Base-by-base conservation (phyloP, 2,113 vertebrate genomes). In the Coreoperca whiteheadi region DNA sequence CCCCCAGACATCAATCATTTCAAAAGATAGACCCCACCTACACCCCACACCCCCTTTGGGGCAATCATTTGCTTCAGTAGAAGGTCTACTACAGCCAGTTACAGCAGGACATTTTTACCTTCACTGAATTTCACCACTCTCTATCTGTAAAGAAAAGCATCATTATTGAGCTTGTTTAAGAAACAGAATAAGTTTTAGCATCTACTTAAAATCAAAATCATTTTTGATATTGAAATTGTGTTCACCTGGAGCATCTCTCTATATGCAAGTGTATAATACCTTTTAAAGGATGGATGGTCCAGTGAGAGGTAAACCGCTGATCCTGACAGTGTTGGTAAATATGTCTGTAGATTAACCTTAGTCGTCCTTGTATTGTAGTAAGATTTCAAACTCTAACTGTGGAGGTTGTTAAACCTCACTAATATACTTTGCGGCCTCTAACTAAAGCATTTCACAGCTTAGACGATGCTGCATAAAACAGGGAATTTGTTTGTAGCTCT, bases 1-100 rank as follows among this genome's bases (percentile, higher is more conserved):
- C 73, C 86, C 81, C 67, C 48, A 77, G 82, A 87, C 83, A 93
- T 94, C 82, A 89, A 84, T 92, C 91, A 93, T 90, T 89, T 86
- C 80, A 89, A 86, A 92, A 82, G 79, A 88, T 80, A 66, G 84
- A 85, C 74, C 78, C 74, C 82, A 82, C 66, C 84, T 68, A 61
- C 83, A 87, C 67, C 70, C 80, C 32, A 48, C 61, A 66, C 39
- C 65, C 74, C 70, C 76, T 81, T 37, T 87, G 70, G 90, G 82
- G 56, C 74, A 61, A 71, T 89, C 83, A 85, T 77, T 85, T 80
- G 69, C 64, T 54, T 51, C 67, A 87, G 69, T 8, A 70, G 16
- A 74, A 48, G 56, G 32, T 85, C 61, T 53, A 81, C 88, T 84
- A 71, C 37, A 30, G n/a, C 5, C 56, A 63, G 67, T 64, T 48